phyloP scores from a whole-genome alignment of 2,797 vertebrate species.

The Percopsis omiscomaycus region DNA sequence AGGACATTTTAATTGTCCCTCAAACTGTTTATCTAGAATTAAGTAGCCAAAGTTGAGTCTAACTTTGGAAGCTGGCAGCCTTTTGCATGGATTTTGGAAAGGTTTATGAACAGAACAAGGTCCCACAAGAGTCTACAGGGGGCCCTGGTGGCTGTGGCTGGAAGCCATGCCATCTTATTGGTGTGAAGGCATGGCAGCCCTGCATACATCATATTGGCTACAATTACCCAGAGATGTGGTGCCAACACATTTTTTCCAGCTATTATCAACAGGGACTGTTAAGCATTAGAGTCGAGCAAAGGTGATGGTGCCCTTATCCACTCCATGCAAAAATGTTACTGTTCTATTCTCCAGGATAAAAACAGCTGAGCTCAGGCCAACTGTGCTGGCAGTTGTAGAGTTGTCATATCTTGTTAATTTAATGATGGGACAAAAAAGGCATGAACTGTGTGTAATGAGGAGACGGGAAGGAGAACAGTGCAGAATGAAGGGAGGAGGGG shows the following conservation, averaged over 20 bases:
- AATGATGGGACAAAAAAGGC: constrained; percentile 37
- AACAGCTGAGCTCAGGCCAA: constrained; percentile 19
- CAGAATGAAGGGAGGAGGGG: constrained; percentile 23
- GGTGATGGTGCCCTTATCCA: constrained; percentile 36
- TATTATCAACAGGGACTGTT: constrained; percentile 46
- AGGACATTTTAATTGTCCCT: no score
- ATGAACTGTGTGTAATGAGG: constrained; percentile 36
- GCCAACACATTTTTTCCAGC: constrained; percentile 48
- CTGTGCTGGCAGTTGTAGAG: constrained; percentile 29
- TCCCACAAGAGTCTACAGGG: constrained; percentile 12
- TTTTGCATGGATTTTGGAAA: constrained; percentile 18
- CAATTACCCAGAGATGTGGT: constrained; percentile 31
- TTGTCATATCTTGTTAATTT: constrained; percentile 39
- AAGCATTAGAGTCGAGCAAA: constrained; percentile 29
- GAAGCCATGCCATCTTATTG: constrained; percentile 24
- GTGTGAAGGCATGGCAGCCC: constrained; percentile 31
- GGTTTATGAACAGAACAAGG: constrained; percentile 24
- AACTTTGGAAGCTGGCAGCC: constrained; percentile 18
- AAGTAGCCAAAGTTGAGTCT: constrained; percentile 14
- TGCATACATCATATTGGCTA: constrained; percentile 40
- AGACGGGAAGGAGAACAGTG: constrained; percentile 31
- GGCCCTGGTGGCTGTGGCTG: constrained; percentile 7
- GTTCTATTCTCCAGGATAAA: constrained; percentile 24
- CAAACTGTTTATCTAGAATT: background rate
- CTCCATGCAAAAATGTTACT: constrained; percentile 35